phyloP scores from a whole-genome alignment of 2,113 vertebrate genomes.

The Sarotherodon lohbergeri region DNA sequence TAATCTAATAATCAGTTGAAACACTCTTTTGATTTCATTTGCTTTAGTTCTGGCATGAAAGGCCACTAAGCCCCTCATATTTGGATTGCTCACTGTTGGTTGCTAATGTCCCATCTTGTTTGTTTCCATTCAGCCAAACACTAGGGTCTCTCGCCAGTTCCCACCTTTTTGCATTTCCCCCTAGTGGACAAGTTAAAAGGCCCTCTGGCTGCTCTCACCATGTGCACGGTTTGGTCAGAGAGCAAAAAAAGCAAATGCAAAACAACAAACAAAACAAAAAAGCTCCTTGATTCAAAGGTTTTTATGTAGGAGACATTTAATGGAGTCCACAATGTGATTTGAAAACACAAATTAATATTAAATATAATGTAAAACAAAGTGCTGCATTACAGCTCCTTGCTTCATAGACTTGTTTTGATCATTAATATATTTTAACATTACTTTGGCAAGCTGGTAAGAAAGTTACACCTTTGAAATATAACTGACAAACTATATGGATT shows the following conservation, averaged over 20 bases:
- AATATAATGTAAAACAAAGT: neutral
- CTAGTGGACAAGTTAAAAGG: neutral
- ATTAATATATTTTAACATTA: neutral
- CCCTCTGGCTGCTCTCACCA: neutral
- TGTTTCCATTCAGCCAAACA: neutral
- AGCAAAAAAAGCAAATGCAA: neutral
- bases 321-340: neutral
- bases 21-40: neutral
- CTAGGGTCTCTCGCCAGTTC: neutral
- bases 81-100: neutral
- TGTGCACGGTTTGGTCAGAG: neutral
- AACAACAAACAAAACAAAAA: neutral
- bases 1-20: neutral
- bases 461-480: neutral
- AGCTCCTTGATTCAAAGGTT: neutral
- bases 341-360: neutral
- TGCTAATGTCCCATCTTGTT: neutral
- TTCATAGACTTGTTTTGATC: neutral
- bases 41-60: neutral
- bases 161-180: neutral
- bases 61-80: neutral
- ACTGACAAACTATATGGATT: rapidly evolving
- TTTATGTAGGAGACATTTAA: neutral
- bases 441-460: neutral
- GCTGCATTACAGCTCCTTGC: neutral